Base-by-base conservation (phyloP, 2,797 vertebrate species). In the Melanitta fusca region DNA sequence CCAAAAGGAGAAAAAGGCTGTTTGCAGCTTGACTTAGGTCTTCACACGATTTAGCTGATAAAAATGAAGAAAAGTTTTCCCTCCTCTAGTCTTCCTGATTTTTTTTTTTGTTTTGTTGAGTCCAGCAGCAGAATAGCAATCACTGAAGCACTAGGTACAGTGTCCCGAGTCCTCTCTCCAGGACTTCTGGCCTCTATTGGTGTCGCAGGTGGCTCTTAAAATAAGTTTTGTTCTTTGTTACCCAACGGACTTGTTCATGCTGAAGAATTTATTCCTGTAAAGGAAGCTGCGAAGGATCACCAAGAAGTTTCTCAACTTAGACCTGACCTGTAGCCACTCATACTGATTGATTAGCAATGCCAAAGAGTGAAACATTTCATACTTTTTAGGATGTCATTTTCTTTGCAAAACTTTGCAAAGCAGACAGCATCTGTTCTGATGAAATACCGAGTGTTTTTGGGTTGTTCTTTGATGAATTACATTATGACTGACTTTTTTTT, bases 291-390 rank as follows among this genome's bases (percentile, higher is more conserved):
- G 49, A 56, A 69, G 39, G 28, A 56, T 78, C 54, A 43, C 51
- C 0, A 8, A 34, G 27, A 83, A 53, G 9, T 71, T 71, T 57
- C 16, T 57, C 77, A 28, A 43, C 73, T 79, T 71, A 90, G 47
- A 66, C 62, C 12, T 84, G 34, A 66, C 60, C 13, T 84, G 34
- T 8, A 45, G 24, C 22, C 14, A 3, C 21, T 66, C 18, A 3
- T 5, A 8, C 15, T 2, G 2, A 9, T 39, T 6, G 22, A 10
- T n/a, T 2, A 11, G 12, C 4, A 6, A 10, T 72, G 38, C 25
- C 4, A 17, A 71, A 71, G 61, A 65, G 5, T 14, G 18, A 8
- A 66, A 15, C 36, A 7, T 65, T 41, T 79, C 2, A 1, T 75
- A 13, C 18, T 21, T 72, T 18, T 60, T 72, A 27, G 51, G 72